A percentile compares a stretch with the other conserved stretches of the same genome.
phyloP scores from a whole-genome alignment of 53 echinoderm and acorn worm genomes.

The Apostichopus leukothele region DNA sequence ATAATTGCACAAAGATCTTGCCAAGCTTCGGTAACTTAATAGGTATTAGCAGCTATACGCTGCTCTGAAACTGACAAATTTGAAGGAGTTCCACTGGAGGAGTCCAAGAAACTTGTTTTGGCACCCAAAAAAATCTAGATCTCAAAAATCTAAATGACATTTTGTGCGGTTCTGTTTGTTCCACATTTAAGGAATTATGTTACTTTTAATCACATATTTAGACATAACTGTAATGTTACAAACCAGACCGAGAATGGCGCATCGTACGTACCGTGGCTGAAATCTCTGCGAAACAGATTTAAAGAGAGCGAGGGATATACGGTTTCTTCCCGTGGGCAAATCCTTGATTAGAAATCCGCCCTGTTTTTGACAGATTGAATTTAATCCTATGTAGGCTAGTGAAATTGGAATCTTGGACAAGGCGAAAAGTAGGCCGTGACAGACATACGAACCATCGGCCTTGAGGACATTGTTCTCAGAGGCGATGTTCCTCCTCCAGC shows the following conservation, averaged over 20 bases:
- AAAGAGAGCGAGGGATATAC: not conserved
- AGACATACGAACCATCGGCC: not conserved
- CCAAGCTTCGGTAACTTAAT: too few relatives aligned
- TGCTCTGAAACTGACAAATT: too few relatives aligned
- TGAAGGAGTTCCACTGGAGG: too few relatives aligned
- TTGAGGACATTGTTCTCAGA: not conserved
- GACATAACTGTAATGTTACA: not conserved
- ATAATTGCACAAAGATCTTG: too few relatives aligned
- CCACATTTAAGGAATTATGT: not conserved
- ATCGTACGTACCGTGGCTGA: not conserved
- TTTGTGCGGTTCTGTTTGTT: too few relatives aligned
- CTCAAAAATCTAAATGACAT: too few relatives aligned
- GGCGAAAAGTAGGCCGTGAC: slow-evolving; percentile 31
- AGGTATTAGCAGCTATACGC: too few relatives aligned
- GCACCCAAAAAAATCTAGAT: too few relatives aligned
- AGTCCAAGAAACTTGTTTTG: too few relatives aligned
- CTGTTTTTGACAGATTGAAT: slow-evolving; percentile 21
- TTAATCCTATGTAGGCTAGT: slow-evolving; percentile 19
- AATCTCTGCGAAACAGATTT: slow-evolving; percentile 7
- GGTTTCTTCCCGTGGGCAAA: not conserved
- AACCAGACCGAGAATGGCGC: not conserved
- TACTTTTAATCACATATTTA: not conserved
- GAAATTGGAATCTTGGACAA: slow-evolving; percentile 40
- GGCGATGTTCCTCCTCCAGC: not conserved
- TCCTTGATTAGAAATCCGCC: slow-evolving; percentile 20